These are phyloP conservation scores for Eumacrocentrus americanus DNA, from an alignment of 2,888 invertebrate genomes.

Conservation along the genomic window DNA sequence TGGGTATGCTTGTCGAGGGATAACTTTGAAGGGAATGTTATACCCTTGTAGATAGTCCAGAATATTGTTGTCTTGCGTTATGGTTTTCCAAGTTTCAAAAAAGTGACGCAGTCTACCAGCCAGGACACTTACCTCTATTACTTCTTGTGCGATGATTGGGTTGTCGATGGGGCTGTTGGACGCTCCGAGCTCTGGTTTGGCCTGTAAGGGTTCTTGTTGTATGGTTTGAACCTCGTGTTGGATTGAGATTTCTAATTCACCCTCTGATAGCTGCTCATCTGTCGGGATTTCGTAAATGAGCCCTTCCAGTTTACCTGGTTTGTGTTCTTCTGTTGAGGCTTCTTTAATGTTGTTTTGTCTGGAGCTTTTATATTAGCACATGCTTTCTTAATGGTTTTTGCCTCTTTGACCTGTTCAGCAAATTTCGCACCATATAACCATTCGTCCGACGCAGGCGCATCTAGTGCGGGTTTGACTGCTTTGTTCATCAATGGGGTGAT, in stretches of 20 bases:
- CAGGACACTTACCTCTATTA: not conserved
- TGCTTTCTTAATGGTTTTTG: slow-evolving; percentile 24
- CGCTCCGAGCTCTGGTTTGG: not conserved
- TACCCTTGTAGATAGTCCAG: not conserved
- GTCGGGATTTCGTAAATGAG: slow-evolving; percentile 27
- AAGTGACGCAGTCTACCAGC: not conserved
- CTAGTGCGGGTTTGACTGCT: slow-evolving; percentile 19
- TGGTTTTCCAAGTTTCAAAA: not conserved
- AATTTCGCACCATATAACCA: slow-evolving; percentile 29
- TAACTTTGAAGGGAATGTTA: not conserved
- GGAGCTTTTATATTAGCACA: slow-evolving; percentile 20
- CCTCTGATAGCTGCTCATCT: slow-evolving; percentile 19
- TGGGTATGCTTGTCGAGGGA: not conserved
- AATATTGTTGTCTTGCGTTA: not conserved
- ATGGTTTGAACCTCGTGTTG: not conserved
- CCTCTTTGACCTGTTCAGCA: slow-evolving; percentile 29
- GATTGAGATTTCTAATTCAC: too few species aligned
- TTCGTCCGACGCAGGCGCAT: slow-evolving; percentile 20
- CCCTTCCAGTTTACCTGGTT: slow-evolving; percentile 27
- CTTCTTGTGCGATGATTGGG: not conserved
- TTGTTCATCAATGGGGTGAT: slow-evolving; percentile 30
- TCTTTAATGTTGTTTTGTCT: slow-evolving; percentile 13
- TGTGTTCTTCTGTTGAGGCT: too few species aligned
- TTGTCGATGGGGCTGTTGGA: not conserved
- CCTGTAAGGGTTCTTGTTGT: not conserved